A percentile compares a stretch with the other conserved stretches of the same genome.
Evolutionary conservation across 2,113 vertebrate genomes (phyloP).

Genomic region (Rissa tridactyla): DNA sequence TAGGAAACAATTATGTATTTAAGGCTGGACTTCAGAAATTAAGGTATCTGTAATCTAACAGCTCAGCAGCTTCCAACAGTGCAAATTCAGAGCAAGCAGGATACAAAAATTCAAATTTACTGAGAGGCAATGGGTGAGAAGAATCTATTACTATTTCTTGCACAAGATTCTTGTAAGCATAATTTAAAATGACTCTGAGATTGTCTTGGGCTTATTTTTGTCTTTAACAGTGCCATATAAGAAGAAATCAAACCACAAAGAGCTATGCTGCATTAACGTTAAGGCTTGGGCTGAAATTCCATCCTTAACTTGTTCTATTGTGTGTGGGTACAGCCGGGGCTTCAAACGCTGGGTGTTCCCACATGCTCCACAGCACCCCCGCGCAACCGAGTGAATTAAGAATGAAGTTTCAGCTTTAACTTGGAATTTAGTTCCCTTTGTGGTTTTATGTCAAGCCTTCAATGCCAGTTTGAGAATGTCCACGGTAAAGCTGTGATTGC

Average conservation of each 20-base stretch:
- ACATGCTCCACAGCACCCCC: not conserved
- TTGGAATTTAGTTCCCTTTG: not conserved
- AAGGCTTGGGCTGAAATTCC: slow-evolving; percentile 23
- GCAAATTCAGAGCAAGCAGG: not conserved
- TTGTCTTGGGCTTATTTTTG: not conserved
- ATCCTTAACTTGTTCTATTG: slow-evolving; percentile 13
- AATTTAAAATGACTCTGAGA: slow-evolving; percentile 1
- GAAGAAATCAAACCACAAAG: slow-evolving; percentile 6
- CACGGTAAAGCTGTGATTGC: not conserved
- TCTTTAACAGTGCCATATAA: not conserved
- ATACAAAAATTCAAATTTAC: not conserved
- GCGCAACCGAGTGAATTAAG: not conserved
- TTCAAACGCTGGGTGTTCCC: not conserved
- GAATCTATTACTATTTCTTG: not conserved
- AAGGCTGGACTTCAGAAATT: not conserved
- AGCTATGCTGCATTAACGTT: not conserved
- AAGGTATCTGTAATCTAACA: not conserved
- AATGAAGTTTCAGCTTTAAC: slow-evolving; percentile 12
- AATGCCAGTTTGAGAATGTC: not conserved
- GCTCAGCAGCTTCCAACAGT: not conserved
- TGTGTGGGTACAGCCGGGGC: not conserved
- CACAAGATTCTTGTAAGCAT: not conserved
- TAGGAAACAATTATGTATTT: slow-evolving; percentile 1
- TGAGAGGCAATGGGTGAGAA: not conserved
- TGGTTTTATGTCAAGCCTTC: not conserved